phyloP scores from a whole-genome alignment of 2,888 invertebrate species.

The Theodoxus fluviatilis region DNA sequence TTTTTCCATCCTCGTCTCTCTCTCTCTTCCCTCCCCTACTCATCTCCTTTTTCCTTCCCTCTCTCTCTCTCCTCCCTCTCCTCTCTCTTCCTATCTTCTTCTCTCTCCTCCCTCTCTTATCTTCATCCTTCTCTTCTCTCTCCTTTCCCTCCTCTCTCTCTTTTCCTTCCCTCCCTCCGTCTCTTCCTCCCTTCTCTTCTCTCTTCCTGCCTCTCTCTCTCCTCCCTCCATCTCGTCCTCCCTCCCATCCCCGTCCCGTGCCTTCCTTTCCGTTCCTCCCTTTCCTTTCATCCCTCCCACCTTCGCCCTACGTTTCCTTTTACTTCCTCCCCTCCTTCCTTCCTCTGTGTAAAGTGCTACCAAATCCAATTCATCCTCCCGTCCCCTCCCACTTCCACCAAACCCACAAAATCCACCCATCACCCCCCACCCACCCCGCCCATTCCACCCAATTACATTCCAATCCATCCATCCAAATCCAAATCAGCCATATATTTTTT shows the following conservation, averaged over 20 bases:
- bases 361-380: background rate
- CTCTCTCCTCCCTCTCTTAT: background rate
- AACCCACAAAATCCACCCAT: background rate
- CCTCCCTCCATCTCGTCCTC: background rate
- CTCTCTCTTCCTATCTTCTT: background rate
- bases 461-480: too few species aligned
- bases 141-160: background rate
- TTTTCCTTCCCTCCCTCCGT: conserved; percentile 1
- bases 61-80: conserved; percentile 15
- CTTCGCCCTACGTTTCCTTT: background rate
- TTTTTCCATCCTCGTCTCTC: background rate
- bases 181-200: background rate
- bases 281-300: conserved; percentile 6
- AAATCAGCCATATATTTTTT: too few species aligned
- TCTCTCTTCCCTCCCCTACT: conserved; percentile 5
- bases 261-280: conserved; percentile 1
- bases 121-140: background rate
- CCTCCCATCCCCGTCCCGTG: background rate
- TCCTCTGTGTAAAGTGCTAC: background rate
- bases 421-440: background rate
- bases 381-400: background rate
- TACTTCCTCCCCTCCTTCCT: background rate
- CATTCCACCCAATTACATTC: background rate
- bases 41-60: background rate
- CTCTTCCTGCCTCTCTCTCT: background rate